Base-by-base conservation (phyloP, 1,140 invertebrate species). In the Lepidotrigona ventralis region DNA sequence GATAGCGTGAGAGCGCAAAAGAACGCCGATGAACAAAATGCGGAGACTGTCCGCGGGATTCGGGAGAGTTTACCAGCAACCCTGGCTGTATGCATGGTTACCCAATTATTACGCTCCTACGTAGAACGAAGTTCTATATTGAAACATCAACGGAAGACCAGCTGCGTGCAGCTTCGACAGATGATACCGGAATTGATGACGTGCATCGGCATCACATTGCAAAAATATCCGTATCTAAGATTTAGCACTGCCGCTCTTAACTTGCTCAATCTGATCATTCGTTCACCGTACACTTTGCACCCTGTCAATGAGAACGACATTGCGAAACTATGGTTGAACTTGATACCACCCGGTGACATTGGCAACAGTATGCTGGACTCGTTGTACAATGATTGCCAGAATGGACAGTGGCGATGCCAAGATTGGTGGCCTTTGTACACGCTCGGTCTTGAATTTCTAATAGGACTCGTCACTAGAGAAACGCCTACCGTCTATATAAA, bases 341-440 rank as follows among this genome's bases (percentile, higher is more conserved):
- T 94, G 11, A 90, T 93, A 53, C 94, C 94, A n/a, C 94, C 94
- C 0, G 66, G 78, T 0, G 91, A 91, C 60, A 91, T 94, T n/a
- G 91, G 91, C 1, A 91, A 92, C 63, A 94, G 93, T 33, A 91
- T 94, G 86, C 77, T 94, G 15, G 86, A 91, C 51, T 92, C 88
- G 17, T 80, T 94, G 12, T 94, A 94, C 53, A 91, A 93, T 75
- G 92, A 93, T 69, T 89, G 89, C 73, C 33, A 75, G 46, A 90
- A 88, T 66, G 90, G 85, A 26, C 88, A 89, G 12, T 94, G 94
- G 94, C 90, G 91, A 17, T 94, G 93, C 80, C 92, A 93, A 69
- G 93, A 94, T 64, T 94, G 94, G 94, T 94, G 93, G 93, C 90
- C 92, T 0, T 72, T 94, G 26, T 94, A 94, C 26, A 93, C 93